Base-by-base conservation (phyloP, 2,113 vertebrate genomes). In the Scophthalmus maximus region DNA sequence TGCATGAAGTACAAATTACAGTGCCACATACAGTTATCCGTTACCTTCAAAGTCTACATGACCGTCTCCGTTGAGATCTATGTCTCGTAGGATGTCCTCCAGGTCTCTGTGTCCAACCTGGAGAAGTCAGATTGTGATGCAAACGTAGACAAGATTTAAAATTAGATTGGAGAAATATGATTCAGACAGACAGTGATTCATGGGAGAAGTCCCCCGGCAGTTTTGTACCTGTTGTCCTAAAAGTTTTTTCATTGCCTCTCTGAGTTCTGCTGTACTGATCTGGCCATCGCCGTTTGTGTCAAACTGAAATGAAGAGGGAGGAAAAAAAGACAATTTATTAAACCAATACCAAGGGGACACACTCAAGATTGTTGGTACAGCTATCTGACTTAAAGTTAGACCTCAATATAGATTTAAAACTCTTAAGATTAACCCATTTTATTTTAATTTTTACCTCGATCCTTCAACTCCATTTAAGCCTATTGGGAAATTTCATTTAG, bases 191-290 rank as follows among this genome's bases (percentile, higher is more conserved):
- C n/a, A n/a, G n/a, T n/a, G n/a, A n/a, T n/a, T n/a, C n/a, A n/a
- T n/a, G n/a, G n/a, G n/a, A n/a, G n/a, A n/a, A n/a, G n/a, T 34
- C 42, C n/a, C 42, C 17, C 42, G n/a, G 17, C 3, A 46, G 18
- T 15, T 64, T 70, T 23, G 57, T 86, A 99, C 96, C 88, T 98
- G 97, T 70, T 99, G 97, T 53, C 97, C 98, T 9, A 99, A 89
- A 44, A 99, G 95, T 84, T 98, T 98, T 84, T 96, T 98, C 98
- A 99, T 98, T 51, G 98, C 97, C 79, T 99, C 98, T 79, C 97
- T 90, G 1, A 99, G 92, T 84, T 99, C 98, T 15, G 94, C 94
- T 52, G 96, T 97, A 84, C 98, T 99, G 85, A 99, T 99, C 86
- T 97, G 94, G 4, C 97, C 98, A 2, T 99, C 98, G 7, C 97